These are phyloP conservation scores for Chloroclysta siterata DNA, from an alignment of 2,888 invertebrate species.

Conservation along the genomic window DNA sequence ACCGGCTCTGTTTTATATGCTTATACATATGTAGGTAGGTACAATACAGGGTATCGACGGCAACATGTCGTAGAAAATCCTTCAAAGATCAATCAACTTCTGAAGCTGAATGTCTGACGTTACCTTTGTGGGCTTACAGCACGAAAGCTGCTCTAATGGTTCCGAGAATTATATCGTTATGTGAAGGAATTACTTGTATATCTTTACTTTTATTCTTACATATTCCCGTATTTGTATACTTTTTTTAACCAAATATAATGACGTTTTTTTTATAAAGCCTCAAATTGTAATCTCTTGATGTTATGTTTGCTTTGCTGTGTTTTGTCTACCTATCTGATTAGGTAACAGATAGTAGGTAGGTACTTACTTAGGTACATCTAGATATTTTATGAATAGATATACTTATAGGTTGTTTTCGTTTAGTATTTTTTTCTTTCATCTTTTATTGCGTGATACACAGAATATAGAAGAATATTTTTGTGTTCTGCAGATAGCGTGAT, in stretches of 20 bases:
- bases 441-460: no score
- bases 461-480: no score
- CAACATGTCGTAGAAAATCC: constrained; percentile 15
- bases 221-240: neutral
- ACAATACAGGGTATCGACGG: constrained; percentile 4
- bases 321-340: no score
- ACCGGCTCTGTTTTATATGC: neutral
- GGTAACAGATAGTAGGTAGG: no score
- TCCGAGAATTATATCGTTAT: constrained; percentile 6
- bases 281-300: neutral
- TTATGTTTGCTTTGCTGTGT: neutral
- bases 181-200: constrained; percentile 7
- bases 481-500: no score
- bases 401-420: no score
- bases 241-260: neutral
- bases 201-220: neutral
- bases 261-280: neutral
- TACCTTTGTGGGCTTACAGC: constrained; percentile 18
- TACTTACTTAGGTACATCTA: no score
- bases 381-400: no score
- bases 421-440: no score
- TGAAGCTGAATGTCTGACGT: constrained; percentile 8
- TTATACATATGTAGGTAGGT: neutral
- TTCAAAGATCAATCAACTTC: constrained; percentile 22
- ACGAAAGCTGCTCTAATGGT: constrained; percentile 7